Evolutionary conservation across 2,113 vertebrate genomes (phyloP).

Genomic region (Psephotus haematonotus): DNA sequence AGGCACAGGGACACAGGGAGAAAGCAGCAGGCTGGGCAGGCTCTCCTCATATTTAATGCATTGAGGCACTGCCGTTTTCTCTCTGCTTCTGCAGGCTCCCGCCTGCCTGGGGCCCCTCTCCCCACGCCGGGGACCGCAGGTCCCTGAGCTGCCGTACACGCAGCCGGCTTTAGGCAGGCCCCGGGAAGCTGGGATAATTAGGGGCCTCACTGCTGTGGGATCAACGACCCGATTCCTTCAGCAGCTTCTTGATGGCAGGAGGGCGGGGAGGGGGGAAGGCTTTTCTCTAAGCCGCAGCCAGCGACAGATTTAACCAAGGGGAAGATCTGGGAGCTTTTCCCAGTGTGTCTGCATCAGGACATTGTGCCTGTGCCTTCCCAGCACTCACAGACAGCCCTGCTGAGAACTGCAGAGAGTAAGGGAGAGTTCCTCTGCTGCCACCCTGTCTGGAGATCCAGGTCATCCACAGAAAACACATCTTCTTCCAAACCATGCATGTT

Average conservation of each 20-base stretch:
- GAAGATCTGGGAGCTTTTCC: not conserved
- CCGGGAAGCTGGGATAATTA: slow-evolving; percentile 38
- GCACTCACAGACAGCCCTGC: not conserved
- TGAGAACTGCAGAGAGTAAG: not conserved
- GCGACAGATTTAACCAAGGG: slow-evolving; percentile 21
- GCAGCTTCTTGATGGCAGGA: slow-evolving; percentile 40
- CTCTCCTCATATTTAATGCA: slow-evolving; percentile 35
- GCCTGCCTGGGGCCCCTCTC: not conserved
- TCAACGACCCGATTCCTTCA: slow-evolving; percentile 64
- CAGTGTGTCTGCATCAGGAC: not conserved
- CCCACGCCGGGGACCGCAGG: fast-evolving
- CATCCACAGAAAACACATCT: not conserved
- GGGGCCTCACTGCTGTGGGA: not conserved
- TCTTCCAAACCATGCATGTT: not conserved
- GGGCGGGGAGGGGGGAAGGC: not conserved
- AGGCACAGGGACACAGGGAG: fast-evolving
- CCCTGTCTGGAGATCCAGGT: not conserved
- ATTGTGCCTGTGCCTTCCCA: not conserved
- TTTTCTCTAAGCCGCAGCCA: slow-evolving; percentile 20
- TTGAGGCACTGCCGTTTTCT: slow-evolving; percentile 26
- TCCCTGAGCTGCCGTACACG: not conserved
- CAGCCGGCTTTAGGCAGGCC: not conserved
- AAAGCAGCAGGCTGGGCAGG: not conserved
- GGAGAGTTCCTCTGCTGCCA: not conserved
- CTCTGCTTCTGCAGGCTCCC: not conserved